Percentiles rank a stretch among this genome's conserved stretches.
phyloP scores from a whole-genome alignment of 30 jellyfish, hydroid and myxozoan species.

The Hydra vulgaris region DNA sequence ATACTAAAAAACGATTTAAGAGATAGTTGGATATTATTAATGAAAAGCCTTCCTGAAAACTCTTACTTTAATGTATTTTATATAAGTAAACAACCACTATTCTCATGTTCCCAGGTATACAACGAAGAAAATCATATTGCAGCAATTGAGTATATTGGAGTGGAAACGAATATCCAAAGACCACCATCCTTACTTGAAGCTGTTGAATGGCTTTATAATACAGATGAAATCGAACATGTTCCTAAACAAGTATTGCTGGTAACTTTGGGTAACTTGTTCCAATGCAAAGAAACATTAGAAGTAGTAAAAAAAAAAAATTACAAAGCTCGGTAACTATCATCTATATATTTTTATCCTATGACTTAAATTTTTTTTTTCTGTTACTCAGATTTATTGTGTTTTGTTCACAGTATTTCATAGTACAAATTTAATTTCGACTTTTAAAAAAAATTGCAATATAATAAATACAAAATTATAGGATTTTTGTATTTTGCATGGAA shows the following conservation, averaged over 20 bases:
- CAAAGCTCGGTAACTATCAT: constrained; percentile 53
- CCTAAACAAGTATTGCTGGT: constrained; percentile 79
- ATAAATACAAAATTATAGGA: constrained; percentile 36
- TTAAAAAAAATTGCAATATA: too few relatives aligned
- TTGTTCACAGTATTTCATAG: too few relatives aligned
- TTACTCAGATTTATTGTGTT: too few relatives aligned
- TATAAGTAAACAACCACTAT: constrained; percentile 53
- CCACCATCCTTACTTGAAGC: constrained; percentile 62
- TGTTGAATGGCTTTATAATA: constrained; percentile 60
- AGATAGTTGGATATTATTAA: constrained; percentile 52
- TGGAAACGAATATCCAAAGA: constrained; percentile 42
- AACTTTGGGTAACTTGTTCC: constrained; percentile 61
- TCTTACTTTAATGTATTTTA: constrained; percentile 60
- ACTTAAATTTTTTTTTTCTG: too few relatives aligned
- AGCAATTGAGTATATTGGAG: constrained; percentile 60
- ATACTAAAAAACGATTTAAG: constrained; percentile 40
- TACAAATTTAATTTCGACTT: too few relatives aligned
- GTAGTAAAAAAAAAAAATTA: constrained; percentile 50
- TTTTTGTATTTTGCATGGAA: constrained; percentile 66
- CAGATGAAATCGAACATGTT: constrained; percentile 36
- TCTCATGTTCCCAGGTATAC: constrained; percentile 63
- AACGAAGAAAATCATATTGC: constrained; percentile 42
- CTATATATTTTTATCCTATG: too few relatives aligned
- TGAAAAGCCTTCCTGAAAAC: constrained; percentile 68
- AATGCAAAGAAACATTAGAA: constrained; percentile 37